phyloP scores from a whole-genome alignment of 2,888 invertebrate species.

The Scotopteryx bipunctaria region DNA sequence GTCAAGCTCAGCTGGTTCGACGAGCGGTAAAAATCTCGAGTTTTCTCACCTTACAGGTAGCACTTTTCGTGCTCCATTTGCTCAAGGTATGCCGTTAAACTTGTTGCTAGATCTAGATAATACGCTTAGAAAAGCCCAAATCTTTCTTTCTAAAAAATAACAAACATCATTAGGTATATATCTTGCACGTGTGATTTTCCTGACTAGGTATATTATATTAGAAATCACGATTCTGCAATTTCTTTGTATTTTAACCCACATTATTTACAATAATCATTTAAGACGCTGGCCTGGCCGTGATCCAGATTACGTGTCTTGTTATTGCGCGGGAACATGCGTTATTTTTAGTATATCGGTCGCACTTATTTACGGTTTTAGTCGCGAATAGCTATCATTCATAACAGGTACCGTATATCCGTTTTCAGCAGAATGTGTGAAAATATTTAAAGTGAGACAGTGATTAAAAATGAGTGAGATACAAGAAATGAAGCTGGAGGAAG shows the following conservation, averaged over 20 bases:
- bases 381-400: conserved; percentile 49
- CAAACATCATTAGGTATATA: too few relatives aligned
- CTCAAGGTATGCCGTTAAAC: conserved; percentile 73
- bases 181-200: conserved; percentile 29
- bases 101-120: conserved; percentile 5
- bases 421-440: conserved; percentile 50
- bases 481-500: conserved; percentile 52
- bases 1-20: conserved; percentile 80
- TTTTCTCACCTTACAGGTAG: conserved; percentile 69
- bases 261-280: conserved; percentile 59
- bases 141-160: not conserved
- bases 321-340: conserved; percentile 79
- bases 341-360: conserved; percentile 75
- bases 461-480: conserved; percentile 71
- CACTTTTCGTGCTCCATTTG: conserved; percentile 77
- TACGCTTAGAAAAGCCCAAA: conserved; percentile 1
- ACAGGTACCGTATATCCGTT: conserved; percentile 40
- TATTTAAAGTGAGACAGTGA: conserved; percentile 49
- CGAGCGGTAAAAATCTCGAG: conserved; percentile 80
- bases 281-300: conserved; percentile 80
- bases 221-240: conserved; percentile 24
- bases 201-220: not conserved
- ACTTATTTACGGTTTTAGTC: conserved; percentile 59
- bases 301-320: conserved; percentile 77
- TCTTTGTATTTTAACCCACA: conserved; percentile 53